Base-by-base conservation (phyloP, 2,888 invertebrate genomes). In the Spodoptera picta region DNA sequence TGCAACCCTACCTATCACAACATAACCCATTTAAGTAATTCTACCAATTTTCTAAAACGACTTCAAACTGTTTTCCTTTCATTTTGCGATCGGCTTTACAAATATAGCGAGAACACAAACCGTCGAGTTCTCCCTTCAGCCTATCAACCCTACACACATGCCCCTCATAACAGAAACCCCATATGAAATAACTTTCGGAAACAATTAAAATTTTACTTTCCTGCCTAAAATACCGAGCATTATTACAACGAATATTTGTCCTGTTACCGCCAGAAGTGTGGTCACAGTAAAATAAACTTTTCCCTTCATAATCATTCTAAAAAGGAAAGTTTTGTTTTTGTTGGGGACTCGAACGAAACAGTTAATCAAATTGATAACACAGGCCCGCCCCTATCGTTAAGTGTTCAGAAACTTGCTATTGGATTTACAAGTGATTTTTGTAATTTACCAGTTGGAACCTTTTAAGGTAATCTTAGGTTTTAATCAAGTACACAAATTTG, bases 231-330 rank as follows among this genome's bases (percentile, higher is more conserved):
- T 81, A 59, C 73, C 64, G 19, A 50, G 53, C 69, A 69, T 69
- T 67, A 72, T 71, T 71, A 59, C 61, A 61, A 44, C 50, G 59
- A 69, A 73, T 79, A 75, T 79, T 81, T 81, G 76, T 78, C 65
- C 65, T 36, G 61, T 52, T 60, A 42, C 56, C 49, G 61, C 60
- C 73, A 73, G 67, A 77, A 77, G 74, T 82, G 83, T 80, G 85
- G 83, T 82, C 72, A 80, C 78, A 75, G 79, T 77, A 77, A 84
- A 72, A 82, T 74, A 78, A 81, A 83, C 73, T 80, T 83, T 80
- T 64, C 62, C 73, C 62, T 71, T 77, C 75, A 77, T 81, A 75
- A 71, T 60, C 19, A 63, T 50, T 31, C 65, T 65, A 59, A 61
- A 57, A 72, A 74, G 72, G 51, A 10, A 54, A 60, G 46, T 63